A percentile compares a stretch with the other conserved stretches of the same genome.
These are phyloP conservation scores for Hydrolagus colliei DNA, from an alignment of 2,797 vertebrate genomes.

Conservation along the genomic window DNA sequence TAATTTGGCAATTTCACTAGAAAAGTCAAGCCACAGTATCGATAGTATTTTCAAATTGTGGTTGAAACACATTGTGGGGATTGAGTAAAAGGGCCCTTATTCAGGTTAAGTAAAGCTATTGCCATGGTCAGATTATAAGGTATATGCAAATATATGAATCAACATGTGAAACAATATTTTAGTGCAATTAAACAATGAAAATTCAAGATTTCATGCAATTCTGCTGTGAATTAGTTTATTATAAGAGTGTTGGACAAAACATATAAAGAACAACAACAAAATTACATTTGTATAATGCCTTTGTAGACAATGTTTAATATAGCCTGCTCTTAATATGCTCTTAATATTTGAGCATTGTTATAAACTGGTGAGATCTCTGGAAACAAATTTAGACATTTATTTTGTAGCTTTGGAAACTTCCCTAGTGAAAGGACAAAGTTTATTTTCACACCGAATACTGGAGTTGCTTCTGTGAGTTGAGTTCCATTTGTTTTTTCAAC, in stretches of 20 bases:
- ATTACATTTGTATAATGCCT: too few species aligned
- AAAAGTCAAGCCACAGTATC: too few species aligned
- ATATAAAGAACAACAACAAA: neutral
- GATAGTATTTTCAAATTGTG: too few species aligned
- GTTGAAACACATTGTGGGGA: too few species aligned
- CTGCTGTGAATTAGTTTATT: neutral
- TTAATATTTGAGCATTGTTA: neutral
- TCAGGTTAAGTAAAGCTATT: too few species aligned
- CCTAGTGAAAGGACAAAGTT: neutral
- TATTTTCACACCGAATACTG: neutral
- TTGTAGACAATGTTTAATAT: neutral
- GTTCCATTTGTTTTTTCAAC: neutral
- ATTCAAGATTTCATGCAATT: neutral
- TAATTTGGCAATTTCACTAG: too few species aligned
- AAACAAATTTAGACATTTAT: neutral
- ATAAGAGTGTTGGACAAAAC: neutral
- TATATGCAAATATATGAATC: too few species aligned
- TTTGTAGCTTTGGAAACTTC: neutral
- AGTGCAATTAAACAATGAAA: neutral
- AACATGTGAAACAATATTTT: too few species aligned
- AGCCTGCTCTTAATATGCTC: neutral
- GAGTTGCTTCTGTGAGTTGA: neutral
- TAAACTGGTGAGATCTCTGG: neutral
- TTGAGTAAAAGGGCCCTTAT: too few species aligned
- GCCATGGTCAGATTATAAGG: too few species aligned